Evolutionary conservation across 1,140 invertebrate genomes (phyloP), one percentile per base, ranked within the genome.

Genomic region (Ridgeia piscesae): DNA sequence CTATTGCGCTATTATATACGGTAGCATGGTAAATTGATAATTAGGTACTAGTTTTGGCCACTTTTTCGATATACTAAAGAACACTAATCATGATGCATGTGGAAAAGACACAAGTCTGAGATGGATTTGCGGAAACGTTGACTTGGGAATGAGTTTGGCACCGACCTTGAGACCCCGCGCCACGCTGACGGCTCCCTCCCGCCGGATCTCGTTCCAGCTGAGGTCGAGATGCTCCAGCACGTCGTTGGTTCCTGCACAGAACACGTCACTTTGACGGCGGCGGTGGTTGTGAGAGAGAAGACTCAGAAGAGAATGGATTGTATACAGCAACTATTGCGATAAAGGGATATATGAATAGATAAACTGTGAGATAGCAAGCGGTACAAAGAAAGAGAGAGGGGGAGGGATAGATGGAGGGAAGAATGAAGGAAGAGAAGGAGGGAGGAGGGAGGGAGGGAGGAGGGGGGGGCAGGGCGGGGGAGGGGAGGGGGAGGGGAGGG

Each of bases 201-300:
- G 93, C 89, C 95, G 93, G 50, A 96, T 93, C 88, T 95, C 94
- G 93, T 96, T 96, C 95, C 96, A 96, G 92, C 95, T 96, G 27
- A 96, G 93, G 93, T 96, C 95, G 11, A 96, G 91, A 34, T 93
- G 92, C 92, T 96, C 95, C 11, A 96, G 92, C 33, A 94, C 95
- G 89, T 96, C 96, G 93, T 96, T 96, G n/a, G 94, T 93, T 94
- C 94, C 95, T 96, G n/a, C 34, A n/a, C 17, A 34, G 11, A 90
- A 90, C 11, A 14, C 31, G 21, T 90, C 9, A 90, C 17, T 77
- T 77, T 11, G 58, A 77, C 27, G 58, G 58, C 27, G 58, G 58
- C 58, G 27, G 17, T 77, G 58, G 17, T 77, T 9, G 58, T 31
- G 58, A 77, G 11, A 77, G 58, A 27, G 58, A 77, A 50, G 48